A percentile compares a stretch with the other conserved stretches of the same genome.
phyloP scores from a whole-genome alignment of 1,140 invertebrate species.

The Plectrocnemia conspersa region DNA sequence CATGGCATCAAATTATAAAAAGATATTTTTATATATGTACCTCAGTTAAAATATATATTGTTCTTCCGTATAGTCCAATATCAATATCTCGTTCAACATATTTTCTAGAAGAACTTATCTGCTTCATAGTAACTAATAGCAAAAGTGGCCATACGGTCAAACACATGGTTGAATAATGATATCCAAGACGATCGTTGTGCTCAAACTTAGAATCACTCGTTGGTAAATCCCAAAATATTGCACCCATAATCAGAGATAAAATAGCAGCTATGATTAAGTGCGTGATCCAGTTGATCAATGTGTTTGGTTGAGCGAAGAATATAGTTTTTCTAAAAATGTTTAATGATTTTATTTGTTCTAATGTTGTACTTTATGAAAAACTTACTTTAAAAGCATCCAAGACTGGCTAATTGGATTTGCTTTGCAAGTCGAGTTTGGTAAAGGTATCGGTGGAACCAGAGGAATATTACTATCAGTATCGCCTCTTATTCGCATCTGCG shows the following conservation, averaged over 20 bases:
- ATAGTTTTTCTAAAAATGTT: constrained; percentile 54
- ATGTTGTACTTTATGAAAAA: constrained; percentile 27
- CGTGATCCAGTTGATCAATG: constrained; percentile 70
- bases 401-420: constrained; percentile 61
- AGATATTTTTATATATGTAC: constrained; percentile 50
- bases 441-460: constrained; percentile 68
- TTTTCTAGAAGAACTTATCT: constrained; percentile 62
- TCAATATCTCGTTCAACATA: constrained; percentile 74
- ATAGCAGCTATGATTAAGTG: constrained; percentile 71
- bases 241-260: constrained; percentile 78
- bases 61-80: constrained; percentile 72
- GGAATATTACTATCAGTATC: constrained; percentile 44
- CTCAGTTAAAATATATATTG: constrained; percentile 72
- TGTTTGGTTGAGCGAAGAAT: constrained; percentile 80
- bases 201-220: constrained; percentile 62
- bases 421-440: constrained; percentile 61
- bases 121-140: constrained; percentile 61
- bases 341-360: neutral
- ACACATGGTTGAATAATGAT: constrained; percentile 77
- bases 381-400: constrained; percentile 68
- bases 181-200: constrained; percentile 73
- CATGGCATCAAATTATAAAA: constrained; percentile 44
- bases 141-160: constrained; percentile 73
- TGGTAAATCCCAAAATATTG: constrained; percentile 84
- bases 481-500: constrained; percentile 56